phyloP scores from a whole-genome alignment of 2,797 vertebrate genomes.

The Gymnopithys bicolor region DNA sequence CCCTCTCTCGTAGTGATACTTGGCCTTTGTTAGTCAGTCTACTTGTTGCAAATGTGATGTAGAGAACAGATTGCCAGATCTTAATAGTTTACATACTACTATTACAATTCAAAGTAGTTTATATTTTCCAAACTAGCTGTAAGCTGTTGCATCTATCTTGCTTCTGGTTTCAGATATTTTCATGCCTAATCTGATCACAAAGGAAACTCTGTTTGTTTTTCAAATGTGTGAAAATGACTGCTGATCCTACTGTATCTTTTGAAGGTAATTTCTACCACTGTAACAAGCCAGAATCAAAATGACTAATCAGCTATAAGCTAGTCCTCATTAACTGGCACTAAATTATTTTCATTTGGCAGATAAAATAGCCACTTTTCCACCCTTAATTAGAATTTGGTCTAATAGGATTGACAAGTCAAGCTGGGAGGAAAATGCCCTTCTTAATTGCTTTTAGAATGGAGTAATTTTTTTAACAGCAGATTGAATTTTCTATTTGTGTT shows the following conservation, averaged over 20 bases:
- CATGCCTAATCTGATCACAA: neutral
- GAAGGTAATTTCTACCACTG: constrained; percentile 66
- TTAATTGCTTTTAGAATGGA: constrained; percentile 74
- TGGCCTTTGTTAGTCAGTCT: neutral
- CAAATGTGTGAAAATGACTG: constrained; percentile 34
- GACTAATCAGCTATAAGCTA: constrained; percentile 70
- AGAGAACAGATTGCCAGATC: neutral
- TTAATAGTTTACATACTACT: neutral
- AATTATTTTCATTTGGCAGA: constrained; percentile 80
- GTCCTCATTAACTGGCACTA: constrained; percentile 72
- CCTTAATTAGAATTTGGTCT: constrained; percentile 76
- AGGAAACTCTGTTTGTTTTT: constrained; percentile 43
- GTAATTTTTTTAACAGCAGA: constrained; percentile 58
- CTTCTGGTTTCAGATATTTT: neutral
- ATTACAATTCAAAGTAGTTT: neutral
- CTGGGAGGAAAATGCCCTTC: constrained; percentile 28
- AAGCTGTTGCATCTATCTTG: neutral
- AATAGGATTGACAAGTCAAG: constrained; percentile 76
- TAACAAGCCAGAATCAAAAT: constrained; percentile 71
- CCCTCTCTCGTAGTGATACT: neutral
- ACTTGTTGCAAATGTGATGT: neutral
- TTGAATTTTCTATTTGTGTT: constrained; percentile 52
- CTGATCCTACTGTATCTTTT: constrained; percentile 49
- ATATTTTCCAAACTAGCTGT: neutral
- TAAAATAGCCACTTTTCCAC: constrained; percentile 72